Percentiles rank a stretch among this genome's conserved stretches.
These are phyloP conservation scores for Meandrina meandrites DNA, from an alignment of 92 coral and sea anemone genomes.

Conservation along the genomic window DNA sequence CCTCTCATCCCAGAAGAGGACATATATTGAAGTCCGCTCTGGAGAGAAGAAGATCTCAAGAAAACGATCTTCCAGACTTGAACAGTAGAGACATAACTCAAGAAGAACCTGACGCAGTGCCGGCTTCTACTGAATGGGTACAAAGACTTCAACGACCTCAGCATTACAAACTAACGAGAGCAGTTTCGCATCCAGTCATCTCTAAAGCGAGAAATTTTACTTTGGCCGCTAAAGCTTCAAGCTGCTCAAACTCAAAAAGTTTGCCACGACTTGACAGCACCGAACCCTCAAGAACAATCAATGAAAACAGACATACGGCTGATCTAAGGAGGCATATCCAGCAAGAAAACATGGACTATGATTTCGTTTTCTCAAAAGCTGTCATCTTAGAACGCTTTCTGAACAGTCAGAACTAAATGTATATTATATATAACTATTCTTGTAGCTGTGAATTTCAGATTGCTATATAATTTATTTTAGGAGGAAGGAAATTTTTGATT, in stretches of 20 bases:
- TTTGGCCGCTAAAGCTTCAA: not conserved
- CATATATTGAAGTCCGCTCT: not conserved
- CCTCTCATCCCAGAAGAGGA: constrained; percentile 6
- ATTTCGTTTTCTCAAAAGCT: constrained; percentile 30
- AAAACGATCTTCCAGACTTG: constrained; percentile 14
- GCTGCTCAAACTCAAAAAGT: not conserved
- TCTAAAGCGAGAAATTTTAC: not conserved
- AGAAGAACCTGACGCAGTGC: not conserved
- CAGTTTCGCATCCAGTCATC: constrained; percentile 24
- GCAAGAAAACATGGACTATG: constrained; percentile 31
- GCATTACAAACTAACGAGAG: not conserved
- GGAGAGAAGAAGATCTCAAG: constrained; percentile 16
- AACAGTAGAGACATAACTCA: constrained; percentile 6
- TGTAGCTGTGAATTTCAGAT: no score
- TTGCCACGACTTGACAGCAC: constrained; percentile 6
- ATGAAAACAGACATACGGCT: constrained; percentile 11
- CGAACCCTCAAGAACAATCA: not conserved
- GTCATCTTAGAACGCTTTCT: constrained; percentile 40
- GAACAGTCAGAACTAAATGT: not conserved
- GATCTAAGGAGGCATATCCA: constrained; percentile 33
- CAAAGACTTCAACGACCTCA: not conserved
- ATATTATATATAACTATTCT: not conserved
- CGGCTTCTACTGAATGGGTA: constrained; percentile 5
- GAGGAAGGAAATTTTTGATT: not conserved
- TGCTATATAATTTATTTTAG: not conserved